Base-by-base conservation (phyloP, 2,113 vertebrate species). In the Archilochus colubris region DNA sequence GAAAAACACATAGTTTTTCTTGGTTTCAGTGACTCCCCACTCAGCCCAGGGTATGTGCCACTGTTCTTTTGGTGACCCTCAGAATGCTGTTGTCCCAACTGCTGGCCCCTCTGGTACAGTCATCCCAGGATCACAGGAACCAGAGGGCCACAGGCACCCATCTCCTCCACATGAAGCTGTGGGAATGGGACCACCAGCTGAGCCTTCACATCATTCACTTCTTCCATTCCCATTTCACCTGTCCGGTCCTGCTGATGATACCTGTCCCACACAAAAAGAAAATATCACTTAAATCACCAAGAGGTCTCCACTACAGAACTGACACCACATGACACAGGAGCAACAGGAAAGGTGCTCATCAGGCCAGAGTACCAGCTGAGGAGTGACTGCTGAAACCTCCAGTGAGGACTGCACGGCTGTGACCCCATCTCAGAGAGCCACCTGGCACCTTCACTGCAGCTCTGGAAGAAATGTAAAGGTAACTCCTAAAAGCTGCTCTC, bases 371-470 rank as follows among this genome's bases (percentile, higher is more conserved):
- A 40, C 40, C 23, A 31, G 51, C 40, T 14, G 17, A 73, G 59
- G 21, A 55, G 8, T 12, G 1, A 20, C 20, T 48, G 48, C 48
- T 48, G 50, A 50, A 22, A 50, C 50, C 50, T 50, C 50, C 50
- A 50, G 50, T 50, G 22, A 50, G 50, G 50, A 50, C 18, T 50
- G 54, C 48, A 57, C 0, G 0, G 0, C 22, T 13, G 3, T 5
- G 22, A 44, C 13, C 9, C 46, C 43, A 27, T 30, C 66, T 40
- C 70, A 61, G 24, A 21, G 38, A 59, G 24, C 31, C 23, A 27
- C 53, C 30, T 36, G 3, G 0, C 44, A 38, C 16, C 48, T 66
- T 63, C 44, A 36, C 7, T 1, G 46, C 31, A 25, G 21, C 50
- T 72, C 58, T 40, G 24, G 23, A 23, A 68, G 5, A 16, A 88